Percentiles rank a stretch among this genome's conserved stretches.
Conservation (phyloP, 2,113 vertebrate genomes). For the Glaucomys volans region DNA sequence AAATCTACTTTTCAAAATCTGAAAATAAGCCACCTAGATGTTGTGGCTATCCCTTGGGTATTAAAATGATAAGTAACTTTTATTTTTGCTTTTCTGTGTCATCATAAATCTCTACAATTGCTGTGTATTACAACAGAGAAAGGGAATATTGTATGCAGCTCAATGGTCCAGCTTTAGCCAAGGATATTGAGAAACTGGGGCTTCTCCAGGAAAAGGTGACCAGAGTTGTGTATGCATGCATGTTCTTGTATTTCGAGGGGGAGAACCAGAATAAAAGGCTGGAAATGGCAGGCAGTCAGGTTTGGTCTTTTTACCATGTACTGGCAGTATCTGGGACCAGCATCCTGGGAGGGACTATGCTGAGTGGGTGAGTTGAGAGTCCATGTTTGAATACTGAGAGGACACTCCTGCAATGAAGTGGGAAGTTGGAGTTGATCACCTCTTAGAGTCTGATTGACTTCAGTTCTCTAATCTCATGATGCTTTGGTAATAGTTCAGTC, state of each 20-base stretch:
- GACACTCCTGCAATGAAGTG: neutral
- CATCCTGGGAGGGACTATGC: neutral
- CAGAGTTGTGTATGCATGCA: neutral
- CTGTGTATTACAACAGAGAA: neutral
- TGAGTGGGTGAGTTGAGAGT: too few species aligned
- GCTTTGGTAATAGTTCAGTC: neutral
- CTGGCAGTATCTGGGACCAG: neutral
- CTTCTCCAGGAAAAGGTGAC: neutral
- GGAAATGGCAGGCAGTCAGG: neutral
- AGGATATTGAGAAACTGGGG: neutral
- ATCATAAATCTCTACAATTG: neutral
- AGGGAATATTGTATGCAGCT: neutral
- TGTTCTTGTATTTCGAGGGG: neutral
- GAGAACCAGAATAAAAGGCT: neutral
- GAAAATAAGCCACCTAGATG: neutral
- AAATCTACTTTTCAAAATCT: neutral
- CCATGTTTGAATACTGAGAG: neutral
- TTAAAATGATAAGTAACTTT: slow-evolving; percentile 15
- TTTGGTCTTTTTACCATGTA: neutral
- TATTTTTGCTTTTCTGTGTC: slow-evolving; percentile 10
- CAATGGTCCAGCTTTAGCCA: neutral
- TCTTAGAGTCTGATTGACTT: neutral
- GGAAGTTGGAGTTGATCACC: neutral
- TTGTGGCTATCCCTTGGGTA: neutral
- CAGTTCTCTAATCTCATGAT: neutral